phyloP scores from a whole-genome alignment of 2,113 vertebrate species.

The Corapipo altera region DNA sequence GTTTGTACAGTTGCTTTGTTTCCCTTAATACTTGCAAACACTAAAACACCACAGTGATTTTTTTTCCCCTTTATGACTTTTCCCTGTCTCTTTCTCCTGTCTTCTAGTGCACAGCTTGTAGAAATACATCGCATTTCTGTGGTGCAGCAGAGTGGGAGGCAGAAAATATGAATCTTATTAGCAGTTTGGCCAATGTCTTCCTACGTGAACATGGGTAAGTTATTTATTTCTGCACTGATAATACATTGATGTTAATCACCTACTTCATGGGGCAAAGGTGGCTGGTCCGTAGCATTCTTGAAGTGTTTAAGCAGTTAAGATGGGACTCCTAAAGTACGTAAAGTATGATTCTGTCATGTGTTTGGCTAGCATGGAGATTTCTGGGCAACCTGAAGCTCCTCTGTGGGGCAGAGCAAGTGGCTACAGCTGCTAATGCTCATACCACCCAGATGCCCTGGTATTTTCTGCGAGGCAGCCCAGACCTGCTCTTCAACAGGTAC shows the following conservation, averaged over 20 bases:
- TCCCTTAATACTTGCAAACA: constrained; percentile 1
- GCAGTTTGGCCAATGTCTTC: not conserved
- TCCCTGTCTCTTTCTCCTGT: not conserved
- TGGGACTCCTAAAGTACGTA: not conserved
- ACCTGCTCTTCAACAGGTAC: not conserved
- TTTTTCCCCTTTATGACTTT: not conserved
- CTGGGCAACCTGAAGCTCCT: not conserved
- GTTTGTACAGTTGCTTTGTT: constrained; percentile 51
- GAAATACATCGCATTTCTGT: constrained; percentile 13
- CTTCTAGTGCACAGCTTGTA: not conserved
- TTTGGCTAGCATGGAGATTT: not conserved
- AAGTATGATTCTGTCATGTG: not conserved
- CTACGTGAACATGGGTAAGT: not conserved
- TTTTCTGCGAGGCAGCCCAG: not conserved
- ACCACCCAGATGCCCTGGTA: not conserved
- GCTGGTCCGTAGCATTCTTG: not conserved
- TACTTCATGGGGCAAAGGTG: not conserved
- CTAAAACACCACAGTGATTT: not conserved
- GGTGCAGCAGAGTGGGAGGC: constrained; percentile 8
- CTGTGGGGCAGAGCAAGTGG: not conserved
- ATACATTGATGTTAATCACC: not conserved
- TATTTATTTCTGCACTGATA: not conserved
- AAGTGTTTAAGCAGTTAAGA: not conserved
- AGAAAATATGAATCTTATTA: constrained; percentile 35
- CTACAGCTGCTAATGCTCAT: not conserved